Percentiles rank a stretch among this genome's conserved stretches.
phyloP scores from a whole-genome alignment of 2,888 invertebrate genomes.

The Nysson spinosus region DNA sequence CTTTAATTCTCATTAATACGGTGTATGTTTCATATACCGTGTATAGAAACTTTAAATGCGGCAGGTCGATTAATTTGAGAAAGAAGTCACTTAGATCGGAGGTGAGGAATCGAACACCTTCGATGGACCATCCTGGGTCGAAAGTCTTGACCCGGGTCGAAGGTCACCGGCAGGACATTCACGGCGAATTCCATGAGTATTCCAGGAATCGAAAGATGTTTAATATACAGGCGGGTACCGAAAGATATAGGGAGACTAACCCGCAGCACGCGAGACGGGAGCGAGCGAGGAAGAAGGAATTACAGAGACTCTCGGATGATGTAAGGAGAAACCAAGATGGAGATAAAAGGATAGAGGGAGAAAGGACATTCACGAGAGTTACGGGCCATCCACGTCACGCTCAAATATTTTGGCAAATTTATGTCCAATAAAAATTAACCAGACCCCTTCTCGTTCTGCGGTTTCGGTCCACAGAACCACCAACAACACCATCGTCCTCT shows the following conservation, averaged over 20 bases:
- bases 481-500: slow-evolving; percentile 27
- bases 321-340: slow-evolving; percentile 11
- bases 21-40: too few relatives aligned
- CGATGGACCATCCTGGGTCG: slow-evolving; percentile 37
- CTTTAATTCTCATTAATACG: too few relatives aligned
- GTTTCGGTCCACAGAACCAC: slow-evolving; percentile 55
- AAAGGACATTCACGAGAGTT: slow-evolving; percentile 66
- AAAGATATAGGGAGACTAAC: slow-evolving; percentile 32
- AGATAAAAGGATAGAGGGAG: slow-evolving; percentile 25
- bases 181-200: slow-evolving; percentile 57
- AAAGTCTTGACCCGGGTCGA: slow-evolving; percentile 37
- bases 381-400: slow-evolving; percentile 75
- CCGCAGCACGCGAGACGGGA: slow-evolving; percentile 25
- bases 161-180: slow-evolving; percentile 37
- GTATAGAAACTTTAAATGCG: slow-evolving; percentile 7
- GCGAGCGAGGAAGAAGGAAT: slow-evolving; percentile 4
- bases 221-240: slow-evolving; percentile 57
- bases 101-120: slow-evolving; percentile 32
- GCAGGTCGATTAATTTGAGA: slow-evolving; percentile 7
- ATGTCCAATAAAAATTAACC: slow-evolving; percentile 78
- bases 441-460: slow-evolving; percentile 68
- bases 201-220: slow-evolving; percentile 64
- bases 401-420: slow-evolving; percentile 78
- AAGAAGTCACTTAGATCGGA: slow-evolving; percentile 21
- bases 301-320: slow-evolving; percentile 6